A percentile compares a stretch with the other conserved stretches of the same genome.
Conservation (phyloP, 2,113 vertebrate species). For the Vombatus ursinus region DNA sequence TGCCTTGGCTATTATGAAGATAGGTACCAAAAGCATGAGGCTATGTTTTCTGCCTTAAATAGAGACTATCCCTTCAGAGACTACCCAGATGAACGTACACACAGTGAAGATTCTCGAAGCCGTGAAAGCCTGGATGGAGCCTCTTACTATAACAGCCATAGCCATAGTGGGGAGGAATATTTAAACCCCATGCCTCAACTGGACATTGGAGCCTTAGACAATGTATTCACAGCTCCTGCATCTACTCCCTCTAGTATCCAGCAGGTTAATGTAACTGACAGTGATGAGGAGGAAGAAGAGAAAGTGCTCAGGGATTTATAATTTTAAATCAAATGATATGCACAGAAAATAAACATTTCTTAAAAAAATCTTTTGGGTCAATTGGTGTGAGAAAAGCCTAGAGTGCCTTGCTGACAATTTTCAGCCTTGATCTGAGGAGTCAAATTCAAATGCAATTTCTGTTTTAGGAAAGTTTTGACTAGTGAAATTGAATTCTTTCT, state of each 20-base stretch:
- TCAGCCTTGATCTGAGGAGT: conserved; percentile 67
- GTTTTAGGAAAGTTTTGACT: conserved; percentile 54
- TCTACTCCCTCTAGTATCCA: conserved; percentile 78
- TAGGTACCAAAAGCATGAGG: conserved; percentile 79
- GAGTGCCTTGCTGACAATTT: conserved; percentile 58
- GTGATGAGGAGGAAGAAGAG: conserved; percentile 82
- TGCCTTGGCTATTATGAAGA: conserved; percentile 80
- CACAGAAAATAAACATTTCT: conserved; percentile 80
- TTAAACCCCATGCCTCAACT: conserved; percentile 76
- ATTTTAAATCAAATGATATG: conserved; percentile 69
- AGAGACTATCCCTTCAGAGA: conserved; percentile 77
- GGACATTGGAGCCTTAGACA: conserved; percentile 77
- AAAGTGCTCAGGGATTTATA: conserved; percentile 86
- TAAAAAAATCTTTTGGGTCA: conserved; percentile 76
- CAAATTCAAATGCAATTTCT: conserved; percentile 36
- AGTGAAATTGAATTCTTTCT: conserved; percentile 55
- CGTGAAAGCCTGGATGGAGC: conserved; percentile 64
- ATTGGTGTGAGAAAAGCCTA: conserved; percentile 68
- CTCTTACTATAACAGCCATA: conserved; percentile 69
- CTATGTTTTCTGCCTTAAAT: conserved; percentile 78
- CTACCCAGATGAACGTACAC: conserved; percentile 60
- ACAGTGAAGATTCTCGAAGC: conserved; percentile 62
- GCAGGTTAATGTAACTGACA: conserved; percentile 83
- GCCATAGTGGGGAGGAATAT: conserved; percentile 68
- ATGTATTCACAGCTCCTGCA: conserved; percentile 78